Evolutionary conservation across 2,797 vertebrate genomes (phyloP), one percentile per base, ranked within the genome.

Genomic region (Mus spretus): DNA sequence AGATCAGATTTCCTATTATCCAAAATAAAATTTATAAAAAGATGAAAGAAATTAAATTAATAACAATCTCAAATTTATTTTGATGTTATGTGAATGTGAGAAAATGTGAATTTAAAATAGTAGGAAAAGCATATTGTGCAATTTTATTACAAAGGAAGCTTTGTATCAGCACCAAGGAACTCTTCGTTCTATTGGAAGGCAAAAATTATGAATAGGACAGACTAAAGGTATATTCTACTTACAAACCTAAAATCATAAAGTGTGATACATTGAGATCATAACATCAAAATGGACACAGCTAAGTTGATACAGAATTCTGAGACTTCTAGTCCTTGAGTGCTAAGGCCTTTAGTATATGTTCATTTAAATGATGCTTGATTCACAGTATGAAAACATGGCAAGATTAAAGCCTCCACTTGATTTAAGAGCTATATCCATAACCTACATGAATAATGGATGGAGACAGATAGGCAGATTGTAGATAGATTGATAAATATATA

Each of bases 361-460:
- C 87, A 89, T 59, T n/a, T 61, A 84, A 80, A 80, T 81, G 28
- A 95, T 79, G 74, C 59, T 89, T 91, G 15, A 67, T 7, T 90
- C 2, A 81, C 93, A 93, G 89, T 90, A 87, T n/a, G 91, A 13
- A 89, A 26, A 17, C 57, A 92, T 4, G 28, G 1, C 22, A 50
- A 90, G 85, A 83, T 65, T 92, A 20, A 90, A 92, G 34, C 47
- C 9, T 22, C 31, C 67, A n/a, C 20, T 70, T 85, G 1, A 67
- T 53, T 85, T 50, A 85, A 67, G 28, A 85, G 44, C 3, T 7
- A 53, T 53, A 50, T 14, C 47, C 10, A 67, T 63, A 61, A 31
- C 26, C 37, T 63, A 63, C 2, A 19, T 44, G 14, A 24, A 44
- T 4, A 31, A 63, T 44, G 44, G 14, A 31, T 19, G 9, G 37